Percentiles rank a stretch among this genome's conserved stretches.
Conservation (phyloP, 2,113 vertebrate species). For the Danio rerio region DNA sequence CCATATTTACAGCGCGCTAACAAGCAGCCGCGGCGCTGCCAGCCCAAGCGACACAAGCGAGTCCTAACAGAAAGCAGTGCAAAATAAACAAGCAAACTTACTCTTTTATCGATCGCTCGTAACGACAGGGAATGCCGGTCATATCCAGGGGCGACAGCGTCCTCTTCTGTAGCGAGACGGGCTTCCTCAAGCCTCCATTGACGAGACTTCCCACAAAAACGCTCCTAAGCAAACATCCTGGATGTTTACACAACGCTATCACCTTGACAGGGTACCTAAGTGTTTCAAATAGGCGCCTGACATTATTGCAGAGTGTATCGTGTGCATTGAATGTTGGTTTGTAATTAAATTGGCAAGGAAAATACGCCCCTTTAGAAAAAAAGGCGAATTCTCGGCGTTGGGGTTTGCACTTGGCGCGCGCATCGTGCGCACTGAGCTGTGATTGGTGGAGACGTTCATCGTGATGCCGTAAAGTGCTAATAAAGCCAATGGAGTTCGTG, state of each 20-base stretch:
- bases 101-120: conserved; percentile 28
- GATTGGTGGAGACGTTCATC: conserved; percentile 62
- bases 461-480: conserved; percentile 44
- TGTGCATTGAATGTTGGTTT: conserved; percentile 60
- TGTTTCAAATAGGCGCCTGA: conserved; percentile 14
- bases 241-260: background rate
- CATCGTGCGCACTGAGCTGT: conserved; percentile 63
- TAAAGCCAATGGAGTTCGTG: background rate
- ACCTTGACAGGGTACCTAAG: background rate
- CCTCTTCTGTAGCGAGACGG: conserved; percentile 67
- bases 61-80: background rate
- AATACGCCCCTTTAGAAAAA: conserved; percentile 78
- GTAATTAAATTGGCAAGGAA: conserved; percentile 80
- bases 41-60: background rate
- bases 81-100: conserved; percentile 41
- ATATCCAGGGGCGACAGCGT: conserved; percentile 74
- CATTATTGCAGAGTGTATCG: conserved; percentile 30
- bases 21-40: background rate
- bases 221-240: background rate
- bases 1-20: conserved; percentile 21
- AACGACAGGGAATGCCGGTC: conserved; percentile 61
- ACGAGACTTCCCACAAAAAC: conserved; percentile 52
- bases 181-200: conserved; percentile 56
- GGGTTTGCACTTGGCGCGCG: conserved; percentile 58
- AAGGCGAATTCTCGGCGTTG: conserved; percentile 66